These are phyloP conservation scores for Beroe ovata DNA, from an alignment of 37 sponge, comb jelly and placozoan genomes.

Conservation along the genomic window DNA sequence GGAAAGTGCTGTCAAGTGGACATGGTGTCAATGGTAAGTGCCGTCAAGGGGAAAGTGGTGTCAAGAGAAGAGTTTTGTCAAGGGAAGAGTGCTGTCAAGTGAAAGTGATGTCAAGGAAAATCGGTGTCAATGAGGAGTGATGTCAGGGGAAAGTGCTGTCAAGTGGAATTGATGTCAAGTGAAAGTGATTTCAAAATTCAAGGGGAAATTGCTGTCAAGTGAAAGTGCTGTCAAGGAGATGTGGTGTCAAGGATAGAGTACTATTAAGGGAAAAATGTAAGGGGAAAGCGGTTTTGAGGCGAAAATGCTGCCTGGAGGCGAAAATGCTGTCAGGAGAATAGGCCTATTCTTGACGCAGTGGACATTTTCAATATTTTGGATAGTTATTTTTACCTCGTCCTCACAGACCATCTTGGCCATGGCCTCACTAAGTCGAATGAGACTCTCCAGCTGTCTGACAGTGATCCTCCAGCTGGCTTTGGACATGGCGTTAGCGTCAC, in stretches of 20 bases:
- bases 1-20: too few species aligned
- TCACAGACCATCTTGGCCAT: constrained; percentile 94
- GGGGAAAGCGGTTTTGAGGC: not conserved
- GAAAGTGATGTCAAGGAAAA: not conserved
- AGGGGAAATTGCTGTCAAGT: not conserved
- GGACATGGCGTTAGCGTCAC: constrained; percentile 82
- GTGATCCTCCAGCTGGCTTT: constrained; percentile 96
- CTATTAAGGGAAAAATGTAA: too few species aligned
- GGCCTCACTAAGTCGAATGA: constrained; percentile 98
- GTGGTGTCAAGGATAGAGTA: too few species aligned
- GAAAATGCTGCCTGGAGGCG: too few species aligned
- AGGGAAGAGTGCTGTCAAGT: not conserved
- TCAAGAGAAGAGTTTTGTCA: too few species aligned
- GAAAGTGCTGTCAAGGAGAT: not conserved
- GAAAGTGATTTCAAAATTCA: too few species aligned
- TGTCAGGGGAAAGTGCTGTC: not conserved
- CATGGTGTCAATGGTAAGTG: too few species aligned
- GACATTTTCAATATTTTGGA: too few species aligned
- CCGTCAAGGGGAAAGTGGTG: too few species aligned
- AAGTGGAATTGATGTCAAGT: not conserved
- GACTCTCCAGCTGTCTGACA: constrained; percentile 98
- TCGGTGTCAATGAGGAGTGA: not conserved
- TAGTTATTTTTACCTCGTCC: constrained; percentile 92
- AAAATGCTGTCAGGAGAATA: too few species aligned
- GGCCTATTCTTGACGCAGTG: too few species aligned